Evolutionary conservation across 2,888 invertebrate species (phyloP).

Genomic region (Capitulum mitella): DNA sequence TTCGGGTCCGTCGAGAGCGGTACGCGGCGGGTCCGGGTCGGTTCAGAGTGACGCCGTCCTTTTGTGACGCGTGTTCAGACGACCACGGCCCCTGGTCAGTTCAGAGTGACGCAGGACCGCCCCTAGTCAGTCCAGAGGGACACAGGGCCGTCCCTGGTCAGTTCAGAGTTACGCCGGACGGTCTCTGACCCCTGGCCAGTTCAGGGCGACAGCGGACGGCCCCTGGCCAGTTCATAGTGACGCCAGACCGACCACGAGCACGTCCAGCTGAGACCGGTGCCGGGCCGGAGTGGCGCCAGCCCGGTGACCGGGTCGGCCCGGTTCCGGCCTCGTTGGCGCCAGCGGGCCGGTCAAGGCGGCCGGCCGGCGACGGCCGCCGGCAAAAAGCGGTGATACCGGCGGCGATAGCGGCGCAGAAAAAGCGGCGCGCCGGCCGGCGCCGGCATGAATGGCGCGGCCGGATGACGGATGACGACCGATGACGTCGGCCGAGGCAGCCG

Average conservation of each 20-base stretch:
- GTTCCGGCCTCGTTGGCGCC: background rate
- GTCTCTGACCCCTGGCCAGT: too few species aligned
- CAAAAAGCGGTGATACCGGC: conserved; percentile 9
- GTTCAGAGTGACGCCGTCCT: background rate
- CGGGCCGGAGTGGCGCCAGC: background rate
- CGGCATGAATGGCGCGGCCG: background rate
- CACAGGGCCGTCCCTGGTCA: background rate
- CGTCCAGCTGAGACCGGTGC: background rate
- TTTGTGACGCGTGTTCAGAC: too few species aligned
- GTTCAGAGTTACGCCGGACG: background rate
- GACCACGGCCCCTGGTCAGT: background rate
- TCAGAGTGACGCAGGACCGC: background rate
- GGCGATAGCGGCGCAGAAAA: background rate
- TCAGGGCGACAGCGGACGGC: background rate
- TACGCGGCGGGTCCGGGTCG: background rate
- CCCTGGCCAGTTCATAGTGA: background rate
- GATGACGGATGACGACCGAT: conserved; percentile 14
- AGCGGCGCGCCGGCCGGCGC: background rate
- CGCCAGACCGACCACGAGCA: background rate
- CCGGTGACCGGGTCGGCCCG: background rate
- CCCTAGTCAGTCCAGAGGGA: background rate
- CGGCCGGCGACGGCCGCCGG: too few species aligned
- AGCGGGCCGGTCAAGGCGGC: background rate
- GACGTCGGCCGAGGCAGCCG: background rate
- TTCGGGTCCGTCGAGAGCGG: background rate